Conservation (phyloP, 2,113 vertebrate species). For the Galbula dea region DNA sequence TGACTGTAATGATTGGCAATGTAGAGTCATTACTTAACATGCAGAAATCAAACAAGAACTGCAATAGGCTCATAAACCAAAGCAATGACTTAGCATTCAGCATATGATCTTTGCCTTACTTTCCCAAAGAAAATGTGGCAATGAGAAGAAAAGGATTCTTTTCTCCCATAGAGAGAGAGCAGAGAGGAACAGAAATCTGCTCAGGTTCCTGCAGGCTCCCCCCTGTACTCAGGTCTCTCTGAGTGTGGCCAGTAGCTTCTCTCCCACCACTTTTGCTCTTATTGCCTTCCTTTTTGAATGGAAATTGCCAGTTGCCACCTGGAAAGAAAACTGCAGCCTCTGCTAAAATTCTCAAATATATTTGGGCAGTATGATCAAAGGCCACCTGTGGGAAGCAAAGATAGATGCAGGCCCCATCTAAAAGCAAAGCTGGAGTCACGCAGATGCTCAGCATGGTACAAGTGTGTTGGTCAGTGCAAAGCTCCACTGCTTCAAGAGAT, state of each 20-base stretch:
- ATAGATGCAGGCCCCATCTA: neutral
- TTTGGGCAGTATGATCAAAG: neutral
- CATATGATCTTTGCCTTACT: neutral
- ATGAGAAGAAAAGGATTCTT: neutral
- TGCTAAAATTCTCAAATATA: neutral
- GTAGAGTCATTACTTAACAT: neutral
- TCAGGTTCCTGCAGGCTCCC: neutral
- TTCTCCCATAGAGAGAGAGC: neutral
- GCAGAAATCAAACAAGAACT: neutral
- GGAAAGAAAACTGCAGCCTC: neutral
- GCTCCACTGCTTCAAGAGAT: neutral
- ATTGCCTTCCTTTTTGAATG: neutral
- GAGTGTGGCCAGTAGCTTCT: neutral
- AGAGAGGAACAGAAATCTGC: neutral
- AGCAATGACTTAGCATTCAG: slow-evolving; percentile 19
- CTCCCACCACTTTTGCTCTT: rapidly evolving
- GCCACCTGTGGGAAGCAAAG: neutral
- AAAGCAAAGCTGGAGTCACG: neutral
- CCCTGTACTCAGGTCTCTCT: neutral
- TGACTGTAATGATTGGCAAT: neutral
- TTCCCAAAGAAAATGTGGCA: neutral
- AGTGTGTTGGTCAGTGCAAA: neutral
- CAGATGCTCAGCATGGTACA: rapidly evolving
- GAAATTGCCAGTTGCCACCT: neutral
- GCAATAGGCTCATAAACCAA: neutral